These are phyloP conservation scores for Mesochorus sp. DNA, from an alignment of 2,888 invertebrate species.

Conservation along the genomic window DNA sequence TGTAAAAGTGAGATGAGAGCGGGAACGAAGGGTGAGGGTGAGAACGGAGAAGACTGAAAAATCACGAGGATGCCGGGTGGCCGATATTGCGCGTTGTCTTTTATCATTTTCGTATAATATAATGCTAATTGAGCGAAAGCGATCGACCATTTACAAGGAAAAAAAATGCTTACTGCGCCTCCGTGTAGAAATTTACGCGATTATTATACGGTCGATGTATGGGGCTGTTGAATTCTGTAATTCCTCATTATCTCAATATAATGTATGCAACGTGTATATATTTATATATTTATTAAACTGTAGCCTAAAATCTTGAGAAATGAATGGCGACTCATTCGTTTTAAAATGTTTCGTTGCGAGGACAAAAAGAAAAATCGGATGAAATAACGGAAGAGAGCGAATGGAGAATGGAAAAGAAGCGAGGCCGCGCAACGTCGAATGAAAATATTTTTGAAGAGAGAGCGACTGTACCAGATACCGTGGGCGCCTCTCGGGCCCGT, in stretches of 20 bases:
- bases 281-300: no score
- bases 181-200: no score
- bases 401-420: constrained; percentile 14
- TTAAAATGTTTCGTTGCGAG: no score
- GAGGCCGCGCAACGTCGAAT: constrained; percentile 62
- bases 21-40: background rate
- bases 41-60: background rate
- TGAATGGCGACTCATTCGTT: no score
- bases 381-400: constrained; percentile 63
- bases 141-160: constrained; percentile 18
- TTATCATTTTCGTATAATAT: constrained; percentile 42
- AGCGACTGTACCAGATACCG: constrained; percentile 73
- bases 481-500: constrained; percentile 64
- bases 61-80: constrained; percentile 53
- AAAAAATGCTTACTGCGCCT: constrained; percentile 4
- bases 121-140: constrained; percentile 40
- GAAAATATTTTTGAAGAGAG: constrained; percentile 74
- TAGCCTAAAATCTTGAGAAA: no score
- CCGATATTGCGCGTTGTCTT: constrained; percentile 54
- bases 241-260: no score
- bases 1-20: background rate
- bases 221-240: no score
- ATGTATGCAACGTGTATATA: no score
- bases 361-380: background rate
- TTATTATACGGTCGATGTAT: no score